phyloP scores from a whole-genome alignment of 2,113 vertebrate genomes.

The Bubo bubo region DNA sequence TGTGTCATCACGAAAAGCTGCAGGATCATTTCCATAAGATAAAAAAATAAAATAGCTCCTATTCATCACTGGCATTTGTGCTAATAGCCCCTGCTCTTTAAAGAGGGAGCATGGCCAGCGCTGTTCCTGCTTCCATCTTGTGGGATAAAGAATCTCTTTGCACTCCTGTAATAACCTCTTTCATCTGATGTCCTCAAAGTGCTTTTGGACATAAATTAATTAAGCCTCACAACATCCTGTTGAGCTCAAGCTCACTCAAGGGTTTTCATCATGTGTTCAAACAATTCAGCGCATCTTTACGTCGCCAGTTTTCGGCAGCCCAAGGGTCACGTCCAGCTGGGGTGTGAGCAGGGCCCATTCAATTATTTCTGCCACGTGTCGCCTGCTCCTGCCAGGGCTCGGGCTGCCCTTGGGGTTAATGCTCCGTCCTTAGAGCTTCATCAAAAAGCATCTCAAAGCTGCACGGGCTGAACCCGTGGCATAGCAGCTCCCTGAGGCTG shows the following conservation, averaged over 20 bases:
- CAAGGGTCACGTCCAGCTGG: neutral
- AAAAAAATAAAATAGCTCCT: neutral
- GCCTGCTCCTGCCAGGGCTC: neutral
- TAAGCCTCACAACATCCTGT: constrained; percentile 11
- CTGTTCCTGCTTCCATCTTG: neutral
- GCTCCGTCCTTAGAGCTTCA: neutral
- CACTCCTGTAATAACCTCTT: neutral
- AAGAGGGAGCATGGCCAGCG: neutral
- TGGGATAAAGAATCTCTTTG: constrained; percentile 8
- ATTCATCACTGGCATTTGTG: neutral
- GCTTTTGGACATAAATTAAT: constrained; percentile 54
- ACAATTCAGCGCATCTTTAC: neutral
- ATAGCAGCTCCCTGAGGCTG: neutral
- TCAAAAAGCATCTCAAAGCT: neutral
- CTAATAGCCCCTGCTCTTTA: neutral
- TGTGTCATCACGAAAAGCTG: neutral
- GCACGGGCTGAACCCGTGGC: neutral
- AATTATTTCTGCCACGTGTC: neutral
- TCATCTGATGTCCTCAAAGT: constrained; percentile 1
- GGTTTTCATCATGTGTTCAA: neutral
- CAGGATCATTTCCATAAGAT: constrained; percentile 11
- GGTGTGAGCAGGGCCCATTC: neutral
- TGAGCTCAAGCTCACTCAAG: neutral
- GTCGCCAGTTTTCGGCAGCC: accelerated
- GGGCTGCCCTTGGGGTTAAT: neutral